phyloP scores from a whole-genome alignment of 2,113 vertebrate species.

The Chloropsis hardwickii region DNA sequence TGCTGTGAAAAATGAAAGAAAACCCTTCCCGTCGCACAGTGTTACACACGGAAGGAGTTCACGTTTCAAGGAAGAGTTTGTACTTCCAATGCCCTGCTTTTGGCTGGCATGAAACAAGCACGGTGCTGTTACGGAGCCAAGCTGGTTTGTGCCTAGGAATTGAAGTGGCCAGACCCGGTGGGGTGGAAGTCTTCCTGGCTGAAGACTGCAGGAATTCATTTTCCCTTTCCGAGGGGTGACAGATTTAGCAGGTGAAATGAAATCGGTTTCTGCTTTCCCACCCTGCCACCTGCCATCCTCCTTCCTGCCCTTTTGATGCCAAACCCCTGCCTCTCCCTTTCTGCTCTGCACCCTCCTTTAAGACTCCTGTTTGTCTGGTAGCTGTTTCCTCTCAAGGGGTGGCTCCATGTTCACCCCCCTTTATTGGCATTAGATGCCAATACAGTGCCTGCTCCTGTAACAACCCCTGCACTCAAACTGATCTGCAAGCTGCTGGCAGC shows the following conservation, averaged over 20 bases:
- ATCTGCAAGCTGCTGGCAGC: neutral
- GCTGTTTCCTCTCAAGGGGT: neutral
- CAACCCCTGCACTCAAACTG: neutral
- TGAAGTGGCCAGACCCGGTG: neutral
- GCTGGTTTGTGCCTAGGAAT: neutral
- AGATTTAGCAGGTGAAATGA: neutral
- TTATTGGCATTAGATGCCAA: neutral
- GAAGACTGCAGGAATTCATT: neutral
- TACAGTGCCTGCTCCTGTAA: neutral
- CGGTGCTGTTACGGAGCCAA: accelerated
- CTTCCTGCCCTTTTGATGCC: neutral
- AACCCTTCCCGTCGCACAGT: accelerated
- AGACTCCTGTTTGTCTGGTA: neutral
- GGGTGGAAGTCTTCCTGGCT: neutral
- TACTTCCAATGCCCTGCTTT: neutral
- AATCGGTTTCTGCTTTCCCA: neutral
- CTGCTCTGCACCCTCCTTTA: neutral
- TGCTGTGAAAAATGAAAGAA: neutral
- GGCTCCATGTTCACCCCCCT: neutral
- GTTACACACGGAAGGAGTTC: neutral
- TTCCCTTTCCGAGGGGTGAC: neutral
- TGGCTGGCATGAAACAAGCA: neutral
- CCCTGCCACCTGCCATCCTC: neutral
- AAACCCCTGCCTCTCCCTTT: neutral
- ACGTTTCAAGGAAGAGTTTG: neutral